Base-by-base conservation (phyloP, 1,140 invertebrate genomes). In the Macrostomum lignano region DNA sequence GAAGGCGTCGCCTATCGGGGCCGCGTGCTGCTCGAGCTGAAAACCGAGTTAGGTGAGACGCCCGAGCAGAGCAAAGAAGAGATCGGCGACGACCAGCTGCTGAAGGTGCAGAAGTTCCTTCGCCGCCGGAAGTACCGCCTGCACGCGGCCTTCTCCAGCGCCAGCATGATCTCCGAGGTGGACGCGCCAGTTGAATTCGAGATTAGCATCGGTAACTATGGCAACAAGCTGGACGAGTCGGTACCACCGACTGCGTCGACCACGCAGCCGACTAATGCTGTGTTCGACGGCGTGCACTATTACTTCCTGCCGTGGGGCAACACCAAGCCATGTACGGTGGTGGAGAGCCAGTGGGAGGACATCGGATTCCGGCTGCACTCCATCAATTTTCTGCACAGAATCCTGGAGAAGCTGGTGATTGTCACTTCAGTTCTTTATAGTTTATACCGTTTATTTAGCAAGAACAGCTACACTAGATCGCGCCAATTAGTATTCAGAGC, bases 261-360 rank as follows among this genome's bases (percentile, higher is more conserved):
- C 4, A 62, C 59, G 9, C 61, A 61, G 41, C 60, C 60, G 11
- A 58, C 59, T 11, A 62, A 62, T 44, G 51, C 61, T n/a, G 55
- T 63, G 32, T 63, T 61, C 47, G 61, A 63, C 44, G 61, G 61
- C n/a, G 54, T 48, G 38, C 47, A 52, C 40, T 64, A 63, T 41
- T 60, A 61, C 43, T 64, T 58, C 47, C 42, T 64, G 38, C 61
- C 61, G 1, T 64, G 61, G 61, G 52, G 45, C 15, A 46, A 47
- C n/a, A 51, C 46, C 21, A 59, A 61, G 36, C 61, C 61, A 0
- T 59, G 53, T 39, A 48, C 60, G 7, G 52, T 51, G 1, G 49
- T 63, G 0, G 52, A 56, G 26, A 52, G 51, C 30, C 49, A 55
- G 33, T 63, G 58, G 51, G 61, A 64, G 40, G 61, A 64, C 38